These are phyloP conservation scores for Psammodynastes pulverulentus DNA, from an alignment of 2,113 vertebrate genomes.

Conservation along the genomic window DNA sequence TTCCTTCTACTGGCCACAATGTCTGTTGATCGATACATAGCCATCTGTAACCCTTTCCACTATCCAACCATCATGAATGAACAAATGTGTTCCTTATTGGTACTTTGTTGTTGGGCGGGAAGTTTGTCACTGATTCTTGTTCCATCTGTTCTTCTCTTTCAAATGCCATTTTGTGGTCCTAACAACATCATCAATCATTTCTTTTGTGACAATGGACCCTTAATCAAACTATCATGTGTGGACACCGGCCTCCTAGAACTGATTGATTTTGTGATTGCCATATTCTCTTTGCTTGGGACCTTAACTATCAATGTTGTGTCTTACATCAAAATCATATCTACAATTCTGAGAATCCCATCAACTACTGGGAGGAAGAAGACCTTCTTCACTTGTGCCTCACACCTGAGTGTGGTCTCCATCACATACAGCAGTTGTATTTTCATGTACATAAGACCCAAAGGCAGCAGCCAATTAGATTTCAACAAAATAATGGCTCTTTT, in stretches of 20 bases:
- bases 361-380: not conserved
- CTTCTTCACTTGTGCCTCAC: not conserved
- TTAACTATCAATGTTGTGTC: not conserved
- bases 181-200: not conserved
- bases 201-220: not conserved
- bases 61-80: not conserved
- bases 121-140: conserved; percentile 42
- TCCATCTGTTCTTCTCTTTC: not conserved
- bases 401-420: not conserved
- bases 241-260: not conserved
- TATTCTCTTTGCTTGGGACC: not conserved
- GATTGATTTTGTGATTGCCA: not conserved
- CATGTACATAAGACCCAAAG: not conserved
- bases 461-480: not conserved
- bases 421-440: not conserved
- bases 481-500: not conserved
- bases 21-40: not conserved
- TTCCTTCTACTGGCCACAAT: not conserved
- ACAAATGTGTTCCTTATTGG: not conserved
- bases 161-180: conserved; percentile 47
- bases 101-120: not conserved
- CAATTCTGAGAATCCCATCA: not conserved
- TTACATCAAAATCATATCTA: not conserved
- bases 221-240: not conserved
- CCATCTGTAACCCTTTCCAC: not conserved